phyloP scores from a whole-genome alignment of 2,113 vertebrate species.

The Ammodramus savannarum region DNA sequence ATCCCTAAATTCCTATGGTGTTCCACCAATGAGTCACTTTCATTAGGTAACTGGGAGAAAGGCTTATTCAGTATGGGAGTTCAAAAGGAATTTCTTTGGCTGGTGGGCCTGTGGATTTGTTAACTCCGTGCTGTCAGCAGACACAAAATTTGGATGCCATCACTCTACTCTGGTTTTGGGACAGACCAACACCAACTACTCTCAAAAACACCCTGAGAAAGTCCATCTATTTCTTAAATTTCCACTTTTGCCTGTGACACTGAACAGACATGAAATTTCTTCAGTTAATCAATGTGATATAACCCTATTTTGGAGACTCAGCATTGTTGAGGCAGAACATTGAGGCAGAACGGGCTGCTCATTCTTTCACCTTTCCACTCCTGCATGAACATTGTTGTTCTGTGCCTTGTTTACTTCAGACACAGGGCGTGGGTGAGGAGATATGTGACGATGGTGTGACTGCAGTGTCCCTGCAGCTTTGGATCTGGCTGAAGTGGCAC shows the following conservation, averaged over 20 bases:
- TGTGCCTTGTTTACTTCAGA: background rate
- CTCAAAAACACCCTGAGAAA: background rate
- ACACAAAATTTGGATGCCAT: background rate
- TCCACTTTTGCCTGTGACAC: background rate
- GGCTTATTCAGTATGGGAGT: background rate
- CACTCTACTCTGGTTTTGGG: background rate
- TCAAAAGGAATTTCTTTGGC: background rate
- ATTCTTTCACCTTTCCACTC: background rate
- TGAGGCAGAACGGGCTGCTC: background rate
- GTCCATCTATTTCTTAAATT: background rate
- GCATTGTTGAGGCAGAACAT: background rate
- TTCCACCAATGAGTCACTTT: background rate
- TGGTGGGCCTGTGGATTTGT: background rate
- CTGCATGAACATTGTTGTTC: background rate
- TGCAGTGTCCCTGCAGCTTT: background rate
- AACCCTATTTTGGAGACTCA: background rate
- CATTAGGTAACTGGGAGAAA: background rate
- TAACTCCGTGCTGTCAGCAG: background rate
- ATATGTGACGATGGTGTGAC: background rate
- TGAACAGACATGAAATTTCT: background rate
- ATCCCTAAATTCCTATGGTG: background rate
- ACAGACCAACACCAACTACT: background rate
- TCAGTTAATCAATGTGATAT: fast-evolving
- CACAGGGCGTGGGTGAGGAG: fast-evolving
- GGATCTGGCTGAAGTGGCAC: fast-evolving